Conservation (phyloP, 2,797 vertebrate species). For the Alosa sapidissima region DNA sequence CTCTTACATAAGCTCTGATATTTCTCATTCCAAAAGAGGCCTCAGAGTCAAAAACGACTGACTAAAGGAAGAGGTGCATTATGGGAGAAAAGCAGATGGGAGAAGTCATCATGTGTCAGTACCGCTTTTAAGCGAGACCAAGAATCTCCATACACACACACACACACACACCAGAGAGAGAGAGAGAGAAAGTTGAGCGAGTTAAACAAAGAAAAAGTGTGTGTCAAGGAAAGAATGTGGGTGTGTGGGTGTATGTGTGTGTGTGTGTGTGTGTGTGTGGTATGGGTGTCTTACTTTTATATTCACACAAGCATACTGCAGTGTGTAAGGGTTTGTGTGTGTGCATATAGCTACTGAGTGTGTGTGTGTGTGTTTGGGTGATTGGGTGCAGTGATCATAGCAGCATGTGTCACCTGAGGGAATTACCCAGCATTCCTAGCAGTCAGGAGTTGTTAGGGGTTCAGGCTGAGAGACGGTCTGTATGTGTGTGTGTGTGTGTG, state of each 20-base stretch:
- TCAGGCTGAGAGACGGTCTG: neutral
- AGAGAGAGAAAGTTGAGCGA: conserved; percentile 21
- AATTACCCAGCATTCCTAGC: neutral
- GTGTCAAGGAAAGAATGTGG: neutral
- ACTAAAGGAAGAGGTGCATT: conserved; percentile 18
- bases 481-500: neutral
- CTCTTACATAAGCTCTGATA: neutral
- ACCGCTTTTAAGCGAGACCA: conserved; percentile 21
- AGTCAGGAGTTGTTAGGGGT: neutral
- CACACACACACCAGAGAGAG: neutral
- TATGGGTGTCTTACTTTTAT: too few relatives aligned
- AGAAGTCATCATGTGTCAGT: conserved; percentile 3
- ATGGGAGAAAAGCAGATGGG: conserved; percentile 1
- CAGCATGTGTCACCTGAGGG: neutral
- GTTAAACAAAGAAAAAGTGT: neutral
- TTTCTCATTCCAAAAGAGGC: neutral
- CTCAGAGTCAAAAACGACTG: neutral
- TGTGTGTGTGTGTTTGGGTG: neutral
- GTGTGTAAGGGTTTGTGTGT: neutral
- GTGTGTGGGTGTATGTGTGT: neutral
- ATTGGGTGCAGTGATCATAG: neutral
- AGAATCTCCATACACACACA: conserved; percentile 36
- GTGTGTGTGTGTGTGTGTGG: neutral
- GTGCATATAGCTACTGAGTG: neutral
- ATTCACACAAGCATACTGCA: too few relatives aligned